Evolutionary conservation across 2,113 vertebrate genomes (phyloP).

Genomic region (Archocentrus centrarchus): DNA sequence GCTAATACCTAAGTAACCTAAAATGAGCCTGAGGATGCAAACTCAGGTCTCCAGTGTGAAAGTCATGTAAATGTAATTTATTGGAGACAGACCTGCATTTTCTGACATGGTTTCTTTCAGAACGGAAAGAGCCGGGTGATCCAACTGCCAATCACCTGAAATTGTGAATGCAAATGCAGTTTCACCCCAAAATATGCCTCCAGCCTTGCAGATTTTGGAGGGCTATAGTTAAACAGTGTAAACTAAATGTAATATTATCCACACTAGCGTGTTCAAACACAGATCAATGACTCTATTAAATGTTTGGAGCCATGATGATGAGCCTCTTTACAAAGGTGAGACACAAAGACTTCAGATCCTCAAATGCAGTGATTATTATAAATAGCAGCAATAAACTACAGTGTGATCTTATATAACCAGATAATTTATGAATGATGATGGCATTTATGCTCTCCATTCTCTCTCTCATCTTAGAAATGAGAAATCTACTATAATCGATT

Average conservation of each 20-base stretch:
- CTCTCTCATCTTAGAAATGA: slow-evolving; percentile 39
- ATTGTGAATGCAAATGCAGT: background rate
- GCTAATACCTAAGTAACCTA: background rate
- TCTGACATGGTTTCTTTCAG: background rate
- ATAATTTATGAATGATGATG: slow-evolving; percentile 9
- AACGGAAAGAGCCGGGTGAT: background rate
- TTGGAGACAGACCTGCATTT: background rate
- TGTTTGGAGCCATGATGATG: slow-evolving; percentile 12
- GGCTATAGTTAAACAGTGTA: background rate
- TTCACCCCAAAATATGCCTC: background rate
- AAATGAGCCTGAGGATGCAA: too few species aligned
- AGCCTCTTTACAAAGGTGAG: slow-evolving; percentile 12
- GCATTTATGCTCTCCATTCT: slow-evolving; percentile 15
- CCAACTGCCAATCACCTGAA: background rate
- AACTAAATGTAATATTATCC: background rate
- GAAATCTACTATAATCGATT: slow-evolving; percentile 60
- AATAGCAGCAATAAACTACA: slow-evolving; percentile 11
- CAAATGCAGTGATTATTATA: slow-evolving; percentile 26
- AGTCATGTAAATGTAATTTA: background rate
- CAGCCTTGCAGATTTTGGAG: background rate
- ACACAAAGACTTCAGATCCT: slow-evolving; percentile 17
- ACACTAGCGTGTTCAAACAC: background rate
- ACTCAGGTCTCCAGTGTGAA: background rate
- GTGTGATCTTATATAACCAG: background rate
- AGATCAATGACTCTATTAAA: slow-evolving; percentile 21